Evolutionary conservation across 2,797 vertebrate genomes (phyloP), one percentile per base, ranked within the genome.

Genomic region (Cirrhinus mrigala): DNA sequence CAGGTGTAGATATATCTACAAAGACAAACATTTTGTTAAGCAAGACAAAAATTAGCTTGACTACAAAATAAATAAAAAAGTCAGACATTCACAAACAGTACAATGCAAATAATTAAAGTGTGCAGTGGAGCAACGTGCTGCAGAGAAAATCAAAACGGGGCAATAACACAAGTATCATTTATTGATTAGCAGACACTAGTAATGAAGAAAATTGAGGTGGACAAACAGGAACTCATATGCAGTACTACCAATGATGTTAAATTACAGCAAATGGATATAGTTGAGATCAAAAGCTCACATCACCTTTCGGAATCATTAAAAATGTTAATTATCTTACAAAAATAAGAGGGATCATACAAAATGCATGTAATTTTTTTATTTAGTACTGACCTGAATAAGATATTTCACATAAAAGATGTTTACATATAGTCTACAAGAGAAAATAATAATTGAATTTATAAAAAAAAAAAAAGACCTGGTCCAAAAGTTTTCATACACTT

Each of bases 1-100:
- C 85, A 99, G 96, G 92, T 99, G 98, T 20, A 94, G 94, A 85
- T 96, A 99, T 93, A 99, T 99, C 98, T 99, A 86, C 6, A 37
- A 79, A 87, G 11, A 10, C 50, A 83, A 29, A 71, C 8, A 68
- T 7, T 40, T 22, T 5, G 60, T 52, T 20, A 44, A 68, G 56
- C 1, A 29, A 60, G n/a, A 62, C 8, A 62, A 62, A 24, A 76
- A 22, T 40, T 3, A 37, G 66, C 33, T 81, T 3, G 15, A 24
- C 33, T 56, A 18, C 48, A 70, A 75, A 75, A 74, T 50, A 52
- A 52, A 74, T 11, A 3, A 52, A 33, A 37, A 37, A 22, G 11
- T 54, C 4, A 11, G 27, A 37, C 20, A 27, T 40, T 6, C 52
- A 40, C 6, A 83, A 73, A 82, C 27, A 81, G 56, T 71, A 14